Base-by-base conservation (phyloP, 1,140 invertebrate species). In the Aplysia californica region DNA sequence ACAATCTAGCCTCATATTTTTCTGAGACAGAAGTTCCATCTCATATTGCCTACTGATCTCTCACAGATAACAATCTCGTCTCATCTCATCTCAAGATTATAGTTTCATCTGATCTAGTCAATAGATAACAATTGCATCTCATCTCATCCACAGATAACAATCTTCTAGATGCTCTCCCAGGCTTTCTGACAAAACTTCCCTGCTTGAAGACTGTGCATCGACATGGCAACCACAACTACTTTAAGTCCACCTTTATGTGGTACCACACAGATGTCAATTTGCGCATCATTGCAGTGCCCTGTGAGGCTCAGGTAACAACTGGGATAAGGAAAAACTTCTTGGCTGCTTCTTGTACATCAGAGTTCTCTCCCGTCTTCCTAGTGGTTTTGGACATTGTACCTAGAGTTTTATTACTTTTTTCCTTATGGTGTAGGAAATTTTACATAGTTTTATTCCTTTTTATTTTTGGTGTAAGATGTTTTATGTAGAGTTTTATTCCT, bases 231-330 rank as follows among this genome's bases (percentile, higher is more conserved):
- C 90, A 91, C 82, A 91, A 92, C 79, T 92, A 91, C 79, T 92
- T 92, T 79, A 91, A 91, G 78, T 89, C 91, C 20, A 91, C 91
- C 5, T 92, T 92, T 77, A 91, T 92, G 89, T 92, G 91, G 91
- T 91, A 91, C 78, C 91, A 91, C 68, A 90, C 90, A 5, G 90
- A 91, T 82, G 87, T 91, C 3, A 90, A 91, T 72, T 89, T 90
- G 36, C 83, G 91, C 38, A 91, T 91, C 26, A 86, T 88, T 55
- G 79, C 84, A 15, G 74, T 87, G n/a, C 70, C 69, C 6, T 56
- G 78, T 55, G 69, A 29, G n/a, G 56, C 6, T 10, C 71, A 10
- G 80, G 66, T n/a, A 66, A 83, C 55, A n/a, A 26, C n/a, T 61
- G 15, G 26, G 10, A 61, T 15, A 18, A 6, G 15, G 10, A 18